Evolutionary conservation across 2,888 invertebrate genomes (phyloP).

Genomic region (Cheilosia pagana): DNA sequence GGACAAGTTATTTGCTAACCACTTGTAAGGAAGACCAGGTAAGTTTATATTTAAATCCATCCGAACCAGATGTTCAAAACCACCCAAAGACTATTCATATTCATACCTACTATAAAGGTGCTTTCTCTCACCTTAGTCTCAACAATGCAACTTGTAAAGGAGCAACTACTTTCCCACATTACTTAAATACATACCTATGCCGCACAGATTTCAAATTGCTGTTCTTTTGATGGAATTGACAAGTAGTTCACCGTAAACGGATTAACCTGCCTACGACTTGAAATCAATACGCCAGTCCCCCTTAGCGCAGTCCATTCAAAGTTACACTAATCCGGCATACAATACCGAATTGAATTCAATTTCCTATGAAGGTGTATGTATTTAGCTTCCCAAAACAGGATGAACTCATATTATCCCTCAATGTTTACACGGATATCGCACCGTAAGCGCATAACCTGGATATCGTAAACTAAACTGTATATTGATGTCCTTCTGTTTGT

Average conservation of each 20-base stretch:
- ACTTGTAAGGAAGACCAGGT: too few relatives aligned
- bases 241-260: constrained; percentile 11
- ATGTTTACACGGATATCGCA: constrained; percentile 36
- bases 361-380: constrained; percentile 10
- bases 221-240: constrained; percentile 2
- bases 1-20: too few relatives aligned
- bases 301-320: constrained; percentile 29
- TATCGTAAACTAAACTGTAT: neutral
- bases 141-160: neutral
- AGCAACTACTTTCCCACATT: constrained; percentile 14
- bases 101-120: neutral
- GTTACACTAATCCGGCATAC: constrained; percentile 17
- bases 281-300: constrained; percentile 41
- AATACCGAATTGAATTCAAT: constrained; percentile 25
- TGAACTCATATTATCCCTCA: constrained; percentile 11
- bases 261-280: constrained; percentile 35
- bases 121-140: neutral
- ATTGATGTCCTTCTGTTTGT: constrained; percentile 22
- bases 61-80: too few relatives aligned
- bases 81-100: too few relatives aligned
- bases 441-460: constrained; percentile 7
- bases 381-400: constrained; percentile 11
- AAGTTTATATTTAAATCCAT: too few relatives aligned
- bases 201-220: neutral
- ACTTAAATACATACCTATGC: neutral